phyloP scores from a whole-genome alignment of 2,888 invertebrate genomes.

The Drosophila monieri region DNA sequence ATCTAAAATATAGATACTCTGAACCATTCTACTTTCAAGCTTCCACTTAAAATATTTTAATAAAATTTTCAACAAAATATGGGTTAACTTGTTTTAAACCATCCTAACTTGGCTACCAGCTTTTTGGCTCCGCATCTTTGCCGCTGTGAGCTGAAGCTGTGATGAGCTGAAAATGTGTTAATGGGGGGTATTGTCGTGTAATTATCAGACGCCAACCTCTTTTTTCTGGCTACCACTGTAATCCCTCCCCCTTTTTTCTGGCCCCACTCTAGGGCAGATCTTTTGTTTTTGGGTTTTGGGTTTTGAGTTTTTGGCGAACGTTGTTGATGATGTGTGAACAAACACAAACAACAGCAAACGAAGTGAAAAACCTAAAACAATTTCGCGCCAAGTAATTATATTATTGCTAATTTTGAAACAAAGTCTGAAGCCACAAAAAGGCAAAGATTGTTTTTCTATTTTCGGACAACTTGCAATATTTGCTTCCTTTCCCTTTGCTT shows the following conservation, averaged over 20 bases:
- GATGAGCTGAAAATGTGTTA: slow-evolving; percentile 76
- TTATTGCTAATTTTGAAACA: slow-evolving; percentile 74
- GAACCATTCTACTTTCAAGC: not conserved
- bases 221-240: slow-evolving; percentile 36
- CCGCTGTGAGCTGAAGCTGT: slow-evolving; percentile 65
- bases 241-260: slow-evolving; percentile 8
- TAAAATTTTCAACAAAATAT: slow-evolving; percentile 7
- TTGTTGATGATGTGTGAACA: slow-evolving; percentile 69
- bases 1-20: no score
- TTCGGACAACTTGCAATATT: slow-evolving; percentile 48
- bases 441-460: slow-evolving; percentile 21
- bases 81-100: slow-evolving; percentile 29
- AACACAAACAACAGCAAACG: slow-evolving; percentile 41
- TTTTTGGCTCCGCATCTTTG: slow-evolving; percentile 24
- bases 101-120: slow-evolving; percentile 30
- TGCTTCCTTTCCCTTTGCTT: slow-evolving; percentile 33
- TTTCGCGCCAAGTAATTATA: slow-evolving; percentile 76
- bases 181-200: slow-evolving; percentile 79
- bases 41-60: not conserved
- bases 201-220: slow-evolving; percentile 69
- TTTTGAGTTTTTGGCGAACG: slow-evolving; percentile 57
- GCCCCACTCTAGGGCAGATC: slow-evolving; percentile 12
- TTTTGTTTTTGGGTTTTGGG: slow-evolving; percentile 21
- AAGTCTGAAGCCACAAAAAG: not conserved
- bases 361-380: slow-evolving; percentile 69